Percentiles rank a stretch among this genome's conserved stretches.
Evolutionary conservation across 2,888 invertebrate species (phyloP).

Genomic region (Schizaphis graminum): DNA sequence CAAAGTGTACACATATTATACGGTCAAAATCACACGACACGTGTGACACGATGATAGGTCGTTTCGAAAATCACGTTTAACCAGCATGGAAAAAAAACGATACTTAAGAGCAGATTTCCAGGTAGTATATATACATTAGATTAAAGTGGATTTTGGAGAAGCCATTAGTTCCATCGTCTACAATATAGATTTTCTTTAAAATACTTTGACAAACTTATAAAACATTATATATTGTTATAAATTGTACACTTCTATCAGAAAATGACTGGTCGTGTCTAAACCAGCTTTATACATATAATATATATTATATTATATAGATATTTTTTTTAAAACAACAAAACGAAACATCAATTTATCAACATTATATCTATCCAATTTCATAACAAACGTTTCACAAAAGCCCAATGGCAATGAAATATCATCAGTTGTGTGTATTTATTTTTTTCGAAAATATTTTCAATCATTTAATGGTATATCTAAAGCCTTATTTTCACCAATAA

Average conservation of each 20-base stretch:
- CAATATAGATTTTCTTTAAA: constrained; percentile 31
- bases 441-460: neutral
- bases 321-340: neutral
- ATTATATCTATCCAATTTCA: constrained; percentile 17
- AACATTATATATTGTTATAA: neutral
- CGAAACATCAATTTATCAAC: constrained; percentile 4
- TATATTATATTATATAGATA: neutral
- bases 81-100: constrained; percentile 7
- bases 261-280: neutral
- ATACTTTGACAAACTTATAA: neutral
- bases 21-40: neutral
- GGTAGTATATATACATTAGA: constrained; percentile 11
- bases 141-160: constrained; percentile 36
- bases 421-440: neutral
- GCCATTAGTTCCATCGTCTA: constrained; percentile 18
- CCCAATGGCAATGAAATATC: neutral
- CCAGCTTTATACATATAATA: neutral
- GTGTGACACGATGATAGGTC: constrained; percentile 4
- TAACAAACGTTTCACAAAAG: neutral
- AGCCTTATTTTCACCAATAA: neutral
- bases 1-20: neutral
- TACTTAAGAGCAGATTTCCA: constrained; percentile 34
- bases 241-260: neutral
- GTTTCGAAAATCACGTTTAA: constrained; percentile 42
- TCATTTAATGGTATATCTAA: neutral